phyloP scores from a whole-genome alignment of 2,888 invertebrate genomes.

The Sinotaia quadrata region DNA sequence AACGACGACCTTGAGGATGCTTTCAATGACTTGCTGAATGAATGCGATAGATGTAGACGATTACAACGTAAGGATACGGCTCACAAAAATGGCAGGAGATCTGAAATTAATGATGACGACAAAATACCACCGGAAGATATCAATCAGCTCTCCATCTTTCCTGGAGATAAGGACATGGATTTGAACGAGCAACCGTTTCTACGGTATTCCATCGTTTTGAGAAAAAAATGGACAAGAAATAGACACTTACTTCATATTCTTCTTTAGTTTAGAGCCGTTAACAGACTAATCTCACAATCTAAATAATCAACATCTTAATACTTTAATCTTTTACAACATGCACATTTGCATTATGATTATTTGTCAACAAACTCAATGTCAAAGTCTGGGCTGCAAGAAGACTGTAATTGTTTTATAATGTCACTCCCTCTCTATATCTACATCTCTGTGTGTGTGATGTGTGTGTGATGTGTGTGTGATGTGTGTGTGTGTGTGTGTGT shows the following conservation, averaged over 20 bases:
- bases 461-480: too few species aligned
- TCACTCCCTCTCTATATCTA: too few species aligned
- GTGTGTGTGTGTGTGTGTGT: conserved; percentile 11
- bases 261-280: too few species aligned
- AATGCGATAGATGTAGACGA: neutral
- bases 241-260: too few species aligned
- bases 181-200: conserved; percentile 3
- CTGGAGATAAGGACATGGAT: conserved; percentile 3
- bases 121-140: conserved; percentile 31
- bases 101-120: conserved; percentile 18
- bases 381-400: too few species aligned
- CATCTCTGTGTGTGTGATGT: too few species aligned
- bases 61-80: neutral
- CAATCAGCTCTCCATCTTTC: conserved; percentile 24
- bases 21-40: neutral
- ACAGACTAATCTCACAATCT: too few species aligned
- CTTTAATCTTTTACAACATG: too few species aligned
- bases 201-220: neutral
- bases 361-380: too few species aligned
- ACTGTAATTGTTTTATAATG: too few species aligned
- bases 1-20: neutral
- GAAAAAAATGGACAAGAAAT: neutral
- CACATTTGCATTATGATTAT: too few species aligned
- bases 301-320: too few species aligned
- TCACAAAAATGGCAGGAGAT: neutral